Base-by-base conservation (phyloP, 2,113 vertebrate genomes). In the Actinemys pallida region DNA sequence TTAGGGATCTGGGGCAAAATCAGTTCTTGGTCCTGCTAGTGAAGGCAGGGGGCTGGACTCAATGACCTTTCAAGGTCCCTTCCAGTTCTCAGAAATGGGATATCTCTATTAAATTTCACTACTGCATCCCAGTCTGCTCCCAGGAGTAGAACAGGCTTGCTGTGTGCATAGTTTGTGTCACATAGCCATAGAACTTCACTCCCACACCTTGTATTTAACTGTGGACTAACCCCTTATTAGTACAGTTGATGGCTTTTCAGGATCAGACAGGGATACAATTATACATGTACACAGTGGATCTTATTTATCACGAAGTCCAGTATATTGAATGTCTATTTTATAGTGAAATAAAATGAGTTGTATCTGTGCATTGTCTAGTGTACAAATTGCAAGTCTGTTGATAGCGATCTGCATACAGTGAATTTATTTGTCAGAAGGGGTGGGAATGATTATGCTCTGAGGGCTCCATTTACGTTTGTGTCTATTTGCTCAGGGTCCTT, bases 351-450 rank as follows among this genome's bases (percentile, higher is more conserved):
- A 91, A 84, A 62, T 57, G 0, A 45, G 91, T 94, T 87, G 3
- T 75, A 3, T 79, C 56, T 65, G 11, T 1, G 2, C 17, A 13
- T n/a, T 82, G 2, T 39, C 3, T 59, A 7, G 0, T 31, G 17
- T 79, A 8, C 27, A 89, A 82, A 89, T 83, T 83, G 2, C 14
- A 90, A 31, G 65, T 88, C n/a, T 87, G 1, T 9, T 87, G 75
- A n/a, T 39, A 90, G 22, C 49, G 78, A 92, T 62, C 76, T 2
- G 11, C 69, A 20, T 72, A 57, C 62, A 89, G 81, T 88, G 11
- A 69, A 47, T 35, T 83, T 89, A 86, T 75, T 83, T 85, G 45
- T 8, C 42, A 75, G 65, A 39, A 19, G 50, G 87, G 86, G 83
- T 76, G 91, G 91, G 35, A 20, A 22, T 39, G 35, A 4, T 39